phyloP scores from a whole-genome alignment of 2,113 vertebrate genomes.

The Corvus moneduloides region DNA sequence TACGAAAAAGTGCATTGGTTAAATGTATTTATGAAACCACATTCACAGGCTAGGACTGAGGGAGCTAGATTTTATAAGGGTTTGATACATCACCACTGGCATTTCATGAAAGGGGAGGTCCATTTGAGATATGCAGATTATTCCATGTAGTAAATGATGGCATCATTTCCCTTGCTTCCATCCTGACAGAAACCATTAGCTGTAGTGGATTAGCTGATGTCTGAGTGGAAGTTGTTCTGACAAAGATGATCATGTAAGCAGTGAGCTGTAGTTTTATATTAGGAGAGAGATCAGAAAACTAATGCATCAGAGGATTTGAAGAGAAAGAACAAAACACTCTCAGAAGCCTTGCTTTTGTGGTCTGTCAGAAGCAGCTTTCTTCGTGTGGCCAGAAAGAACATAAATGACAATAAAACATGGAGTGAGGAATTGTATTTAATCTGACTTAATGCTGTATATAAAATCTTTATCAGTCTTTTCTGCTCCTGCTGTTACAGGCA shows the following conservation, averaged over 20 bases:
- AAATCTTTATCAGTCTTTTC: neutral
- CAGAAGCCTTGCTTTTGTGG: neutral
- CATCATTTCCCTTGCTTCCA: neutral
- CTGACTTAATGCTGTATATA: neutral
- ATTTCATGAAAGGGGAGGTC: neutral
- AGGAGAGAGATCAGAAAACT: slow-evolving; percentile 7
- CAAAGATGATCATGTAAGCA: neutral
- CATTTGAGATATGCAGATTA: neutral
- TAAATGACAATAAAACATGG: neutral
- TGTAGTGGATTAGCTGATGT: neutral
- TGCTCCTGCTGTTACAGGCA: neutral
- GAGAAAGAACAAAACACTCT: neutral
- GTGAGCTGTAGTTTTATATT: neutral
- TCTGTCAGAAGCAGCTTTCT: slow-evolving; percentile 2
- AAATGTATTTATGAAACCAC: rapidly evolving
- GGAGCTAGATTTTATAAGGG: neutral
- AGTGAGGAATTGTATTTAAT: neutral
- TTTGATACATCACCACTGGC: neutral
- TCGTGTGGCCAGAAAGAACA: neutral
- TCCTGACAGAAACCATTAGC: slow-evolving; percentile 26
- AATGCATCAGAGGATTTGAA: neutral
- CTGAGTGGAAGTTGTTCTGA: neutral
- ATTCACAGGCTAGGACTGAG: neutral
- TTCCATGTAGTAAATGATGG: neutral
- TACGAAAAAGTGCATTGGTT: neutral